Conservation (phyloP, 2,888 invertebrate species). For the Hypolimnas misippus region DNA sequence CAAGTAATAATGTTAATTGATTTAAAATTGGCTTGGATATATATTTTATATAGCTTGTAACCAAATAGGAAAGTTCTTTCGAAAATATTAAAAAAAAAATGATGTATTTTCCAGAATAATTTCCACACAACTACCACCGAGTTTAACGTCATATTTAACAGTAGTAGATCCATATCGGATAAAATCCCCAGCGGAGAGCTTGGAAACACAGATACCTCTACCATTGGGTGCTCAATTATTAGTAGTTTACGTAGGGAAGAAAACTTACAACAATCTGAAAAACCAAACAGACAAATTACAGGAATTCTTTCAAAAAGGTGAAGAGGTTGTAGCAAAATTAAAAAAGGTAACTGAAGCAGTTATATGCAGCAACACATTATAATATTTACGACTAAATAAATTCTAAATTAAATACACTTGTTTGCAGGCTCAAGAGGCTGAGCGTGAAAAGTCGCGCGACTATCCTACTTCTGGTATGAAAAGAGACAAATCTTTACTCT, state of each 20-base stretch:
- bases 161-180: constrained; percentile 93
- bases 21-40: background rate
- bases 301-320: constrained; percentile 70
- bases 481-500: constrained; percentile 90
- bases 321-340: constrained; percentile 71
- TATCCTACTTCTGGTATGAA: constrained; percentile 85
- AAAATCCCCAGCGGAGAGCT: constrained; percentile 90
- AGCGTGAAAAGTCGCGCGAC: constrained; percentile 78
- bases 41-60: background rate
- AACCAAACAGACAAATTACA: constrained; percentile 63
- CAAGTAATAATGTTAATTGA: constrained; percentile 83
- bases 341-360: constrained; percentile 60
- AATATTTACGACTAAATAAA: constrained; percentile 7
- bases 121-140: constrained; percentile 89
- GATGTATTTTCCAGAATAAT: constrained; percentile 86
- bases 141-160: constrained; percentile 90
- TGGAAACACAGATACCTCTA: constrained; percentile 87
- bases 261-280: constrained; percentile 83
- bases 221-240: constrained; percentile 93
- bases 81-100: constrained; percentile 42
- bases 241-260: constrained; percentile 88
- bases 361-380: background rate
- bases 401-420: background rate
- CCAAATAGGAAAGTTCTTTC: background rate
- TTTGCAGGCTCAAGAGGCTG: constrained; percentile 73